Conservation (phyloP, 2,888 invertebrate species). For the Pogonocherus hispidulus region DNA sequence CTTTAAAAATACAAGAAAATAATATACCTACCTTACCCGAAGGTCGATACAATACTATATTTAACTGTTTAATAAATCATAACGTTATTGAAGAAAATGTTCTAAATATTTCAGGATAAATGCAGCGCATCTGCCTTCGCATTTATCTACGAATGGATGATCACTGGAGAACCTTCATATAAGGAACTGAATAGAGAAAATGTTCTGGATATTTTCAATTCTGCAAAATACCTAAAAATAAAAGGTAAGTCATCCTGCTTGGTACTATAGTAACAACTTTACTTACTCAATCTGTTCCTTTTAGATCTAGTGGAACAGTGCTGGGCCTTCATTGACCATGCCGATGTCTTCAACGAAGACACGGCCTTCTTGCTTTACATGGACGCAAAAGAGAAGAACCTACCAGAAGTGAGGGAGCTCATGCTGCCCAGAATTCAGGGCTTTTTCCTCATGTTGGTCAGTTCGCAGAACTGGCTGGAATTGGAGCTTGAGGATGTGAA, state of each 20-base stretch:
- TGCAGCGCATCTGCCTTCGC: conserved; percentile 74
- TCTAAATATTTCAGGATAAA: conserved; percentile 57
- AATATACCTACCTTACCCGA: no score
- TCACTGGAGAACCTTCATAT: conserved; percentile 76
- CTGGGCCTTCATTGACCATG: conserved; percentile 82
- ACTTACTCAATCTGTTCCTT: neutral
- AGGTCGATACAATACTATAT: no score
- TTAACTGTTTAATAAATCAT: no score
- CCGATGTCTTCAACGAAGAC: conserved; percentile 79
- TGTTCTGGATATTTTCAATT: conserved; percentile 80
- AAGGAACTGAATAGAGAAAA: conserved; percentile 78
- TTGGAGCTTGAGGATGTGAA: conserved; percentile 77
- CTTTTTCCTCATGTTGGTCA: conserved; percentile 83
- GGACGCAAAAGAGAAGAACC: conserved; percentile 70
- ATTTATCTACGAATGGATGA: conserved; percentile 87
- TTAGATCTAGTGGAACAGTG: conserved; percentile 82
- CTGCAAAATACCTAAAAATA: conserved; percentile 79
- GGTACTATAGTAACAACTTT: neutral
- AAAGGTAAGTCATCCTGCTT: conserved; percentile 70
- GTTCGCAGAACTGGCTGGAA: conserved; percentile 80
- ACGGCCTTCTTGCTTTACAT: conserved; percentile 79
- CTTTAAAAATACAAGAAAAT: no score
- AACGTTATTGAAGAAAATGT: no score
- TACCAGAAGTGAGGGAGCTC: conserved; percentile 77
- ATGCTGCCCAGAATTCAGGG: conserved; percentile 82